Conservation (phyloP, 2,888 invertebrate genomes). For the Heteropelma amictum region DNA sequence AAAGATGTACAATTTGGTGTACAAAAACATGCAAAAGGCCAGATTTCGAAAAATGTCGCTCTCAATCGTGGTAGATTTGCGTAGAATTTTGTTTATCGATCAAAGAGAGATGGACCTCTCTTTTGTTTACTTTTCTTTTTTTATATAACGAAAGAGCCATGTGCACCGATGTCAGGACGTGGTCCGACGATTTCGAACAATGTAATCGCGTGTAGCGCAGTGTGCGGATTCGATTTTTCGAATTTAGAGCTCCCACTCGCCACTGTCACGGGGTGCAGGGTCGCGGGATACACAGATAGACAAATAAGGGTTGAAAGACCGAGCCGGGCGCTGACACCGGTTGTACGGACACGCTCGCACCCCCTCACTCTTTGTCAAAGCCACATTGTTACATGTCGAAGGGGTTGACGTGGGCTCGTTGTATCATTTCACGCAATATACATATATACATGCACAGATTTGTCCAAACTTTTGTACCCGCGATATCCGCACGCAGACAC, state of each 20-base stretch:
- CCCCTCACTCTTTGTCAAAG: conserved; percentile 64
- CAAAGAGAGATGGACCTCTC: no score
- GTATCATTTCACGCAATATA: conserved; percentile 22
- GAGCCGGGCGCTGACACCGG: conserved; percentile 49
- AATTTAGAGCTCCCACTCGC: conserved; percentile 68
- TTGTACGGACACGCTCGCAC: conserved; percentile 58
- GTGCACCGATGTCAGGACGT: conserved; percentile 55
- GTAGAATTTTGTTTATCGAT: no score
- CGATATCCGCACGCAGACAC: no score
- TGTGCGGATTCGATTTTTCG: conserved; percentile 72
- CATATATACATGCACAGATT: neutral
- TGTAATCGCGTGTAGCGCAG: conserved; percentile 54
- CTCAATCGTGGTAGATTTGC: no score
- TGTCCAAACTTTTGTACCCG: no score
- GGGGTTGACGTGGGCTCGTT: conserved; percentile 63
- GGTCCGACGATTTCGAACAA: conserved; percentile 72
- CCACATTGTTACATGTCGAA: conserved; percentile 69
- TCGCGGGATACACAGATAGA: conserved; percentile 21
- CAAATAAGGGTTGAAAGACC: conserved; percentile 21
- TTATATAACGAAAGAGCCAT: conserved; percentile 6
- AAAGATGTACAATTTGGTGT: no score
- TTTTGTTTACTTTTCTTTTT: neutral
- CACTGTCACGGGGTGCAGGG: conserved; percentile 1
- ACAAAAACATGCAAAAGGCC: no score
- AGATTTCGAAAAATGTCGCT: no score